Evolutionary conservation across 2,797 vertebrate species (phyloP), one percentile per base, ranked within the genome.

Genomic region (Lepilemur septentrionalis): DNA sequence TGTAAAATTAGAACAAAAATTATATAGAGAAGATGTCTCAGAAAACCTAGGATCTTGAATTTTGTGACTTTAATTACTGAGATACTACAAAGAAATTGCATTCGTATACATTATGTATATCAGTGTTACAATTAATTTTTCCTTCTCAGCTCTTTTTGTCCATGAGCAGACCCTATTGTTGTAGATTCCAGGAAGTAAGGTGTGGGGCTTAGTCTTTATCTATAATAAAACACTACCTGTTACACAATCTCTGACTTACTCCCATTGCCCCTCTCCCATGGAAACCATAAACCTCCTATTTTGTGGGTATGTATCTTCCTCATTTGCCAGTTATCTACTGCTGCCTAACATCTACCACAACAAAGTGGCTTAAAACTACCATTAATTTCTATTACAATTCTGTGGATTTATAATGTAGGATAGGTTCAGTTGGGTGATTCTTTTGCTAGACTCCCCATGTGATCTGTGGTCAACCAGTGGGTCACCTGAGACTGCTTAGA

Each of bases 1-100:
- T 76, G 14, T 73, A 88, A 96, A 96, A 89, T 86, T 52, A 55
- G 17, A 72, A 84, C 25, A 82, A 76, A 94, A 50, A 63, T n/a
- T 9, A 55, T 65, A 6, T 35, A 11, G 15, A 79, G 35, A 82
- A 25, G 28, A 94, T 95, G 38, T 76, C 15, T 82, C 55, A 22
- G 2, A 80, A 61, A 78, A 85, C 35, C 22, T 55, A 82, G 5
- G 3, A 69, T 93, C 30, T 89, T 94, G 57, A 96, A 59, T 50
- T 89, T 57, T 89, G 72, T 70, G 35, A 23, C 75, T 79, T 92
- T 93, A 78, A 73, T 82, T 92, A 46, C 50, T 92, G 52, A 90
- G 28, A 84, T 65, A 89, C 72, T 78, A 91, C 30, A 91, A 55
- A 96, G 10, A 73, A 96, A 90, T 32, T n/a, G 57, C 17, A 35